A percentile compares a stretch with the other conserved stretches of the same genome.
phyloP scores from a whole-genome alignment of 2,797 vertebrate genomes.

The Anas flavirostris region DNA sequence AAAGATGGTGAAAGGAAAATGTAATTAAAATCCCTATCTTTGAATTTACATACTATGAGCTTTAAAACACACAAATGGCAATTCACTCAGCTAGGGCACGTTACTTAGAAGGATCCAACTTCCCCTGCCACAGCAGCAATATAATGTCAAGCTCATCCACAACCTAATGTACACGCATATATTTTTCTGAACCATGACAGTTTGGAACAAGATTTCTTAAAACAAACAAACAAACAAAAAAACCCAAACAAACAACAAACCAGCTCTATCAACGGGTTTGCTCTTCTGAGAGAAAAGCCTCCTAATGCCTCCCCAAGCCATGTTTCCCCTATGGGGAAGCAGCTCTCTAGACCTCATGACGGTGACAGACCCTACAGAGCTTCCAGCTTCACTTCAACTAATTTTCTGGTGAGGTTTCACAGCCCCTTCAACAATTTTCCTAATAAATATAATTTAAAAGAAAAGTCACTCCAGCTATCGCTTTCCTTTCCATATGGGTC shows the following conservation, averaged over 20 bases:
- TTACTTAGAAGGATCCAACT: neutral
- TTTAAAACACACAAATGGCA: neutral
- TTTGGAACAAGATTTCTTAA: neutral
- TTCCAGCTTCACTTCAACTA: neutral
- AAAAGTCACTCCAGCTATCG: neutral
- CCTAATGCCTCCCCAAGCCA: neutral
- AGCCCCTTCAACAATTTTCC: neutral
- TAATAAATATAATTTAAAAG: neutral
- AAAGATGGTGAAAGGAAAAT: neutral
- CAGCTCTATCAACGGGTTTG: neutral
- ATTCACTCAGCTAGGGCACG: no score
- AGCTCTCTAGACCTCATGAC: neutral
- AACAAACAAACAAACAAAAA: neutral
- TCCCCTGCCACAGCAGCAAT: neutral
- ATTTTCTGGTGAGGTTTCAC: neutral
- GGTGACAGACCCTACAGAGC: neutral
- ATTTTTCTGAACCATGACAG: neutral
- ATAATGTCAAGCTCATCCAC: neutral
- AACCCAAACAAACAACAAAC: neutral
- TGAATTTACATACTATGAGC: neutral
- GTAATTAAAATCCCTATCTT: neutral
- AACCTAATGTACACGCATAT: neutral
- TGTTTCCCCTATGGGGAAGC: neutral
- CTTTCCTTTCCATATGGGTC: neutral
- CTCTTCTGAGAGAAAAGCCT: neutral